Evolutionary conservation across 2,888 invertebrate genomes (phyloP).

Genomic region (Calliphora vomitoria): DNA sequence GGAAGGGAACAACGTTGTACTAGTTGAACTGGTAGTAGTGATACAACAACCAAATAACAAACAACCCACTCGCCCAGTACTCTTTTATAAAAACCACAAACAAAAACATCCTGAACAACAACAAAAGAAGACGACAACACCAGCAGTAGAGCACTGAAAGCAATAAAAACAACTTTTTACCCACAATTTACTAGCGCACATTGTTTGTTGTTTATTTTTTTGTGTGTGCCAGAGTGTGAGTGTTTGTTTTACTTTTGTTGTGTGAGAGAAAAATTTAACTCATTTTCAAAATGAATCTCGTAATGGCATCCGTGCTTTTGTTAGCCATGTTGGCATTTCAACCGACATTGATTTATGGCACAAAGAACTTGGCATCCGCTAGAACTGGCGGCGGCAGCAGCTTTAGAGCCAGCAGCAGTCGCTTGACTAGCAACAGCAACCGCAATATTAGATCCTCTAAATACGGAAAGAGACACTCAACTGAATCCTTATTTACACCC

Average conservation of each 20-base stretch:
- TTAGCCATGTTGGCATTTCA: conserved; percentile 79
- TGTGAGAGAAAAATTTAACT: conserved; percentile 57
- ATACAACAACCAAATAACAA: conserved; percentile 47
- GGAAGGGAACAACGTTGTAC: conserved; percentile 23
- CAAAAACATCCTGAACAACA: conserved; percentile 57
- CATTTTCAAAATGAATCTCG: conserved; percentile 78
- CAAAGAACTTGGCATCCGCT: conserved; percentile 76
- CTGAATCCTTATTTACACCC: conserved; percentile 65
- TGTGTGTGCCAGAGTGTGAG: conserved; percentile 23
- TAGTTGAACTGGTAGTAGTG: conserved; percentile 11
- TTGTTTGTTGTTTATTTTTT: conserved; percentile 54
- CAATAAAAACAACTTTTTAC: conserved; percentile 37
- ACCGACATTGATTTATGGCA: conserved; percentile 79
- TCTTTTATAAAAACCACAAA: conserved; percentile 57
- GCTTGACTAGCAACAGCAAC: conserved; percentile 42
- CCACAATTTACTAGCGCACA: conserved; percentile 65
- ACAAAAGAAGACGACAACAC: conserved; percentile 28
- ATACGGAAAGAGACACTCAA: conserved; percentile 73
- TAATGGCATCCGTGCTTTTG: conserved; percentile 78
- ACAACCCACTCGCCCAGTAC: conserved; percentile 28
- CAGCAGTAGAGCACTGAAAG: conserved; percentile 15
- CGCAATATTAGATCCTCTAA: conserved; percentile 63
- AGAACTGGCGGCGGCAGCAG: conserved; percentile 46
- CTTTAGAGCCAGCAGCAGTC: conserved; percentile 47
- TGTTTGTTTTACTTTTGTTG: conserved; percentile 20